phyloP scores from a whole-genome alignment of 2,113 vertebrate genomes.

The Campylorhamphus procurvoides region DNA sequence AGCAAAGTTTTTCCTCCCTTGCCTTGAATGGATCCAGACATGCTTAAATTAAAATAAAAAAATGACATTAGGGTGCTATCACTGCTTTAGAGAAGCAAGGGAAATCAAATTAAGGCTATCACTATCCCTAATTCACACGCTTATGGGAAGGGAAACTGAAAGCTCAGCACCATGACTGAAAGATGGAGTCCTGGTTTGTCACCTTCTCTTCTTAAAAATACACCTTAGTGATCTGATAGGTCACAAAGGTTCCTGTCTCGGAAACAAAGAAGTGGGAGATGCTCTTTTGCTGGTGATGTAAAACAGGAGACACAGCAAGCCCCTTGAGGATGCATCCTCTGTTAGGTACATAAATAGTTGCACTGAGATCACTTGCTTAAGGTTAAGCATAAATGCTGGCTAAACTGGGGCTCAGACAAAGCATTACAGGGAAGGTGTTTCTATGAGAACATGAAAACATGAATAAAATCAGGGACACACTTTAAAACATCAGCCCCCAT shows the following conservation, averaged over 20 bases:
- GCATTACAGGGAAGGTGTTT: not conserved
- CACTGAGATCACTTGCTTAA: not conserved
- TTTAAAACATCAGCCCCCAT: not conserved
- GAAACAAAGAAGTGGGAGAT: not conserved
- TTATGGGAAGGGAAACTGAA: constrained; percentile 46
- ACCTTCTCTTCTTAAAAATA: constrained; percentile 22
- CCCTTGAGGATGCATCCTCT: not conserved
- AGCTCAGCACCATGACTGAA: constrained; percentile 31
- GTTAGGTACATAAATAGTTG: not conserved
- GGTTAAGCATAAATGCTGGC: not conserved
- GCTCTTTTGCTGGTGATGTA: not conserved
- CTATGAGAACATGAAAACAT: not conserved
- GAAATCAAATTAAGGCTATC: constrained; percentile 32
- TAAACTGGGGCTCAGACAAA: not conserved
- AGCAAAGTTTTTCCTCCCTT: not conserved
- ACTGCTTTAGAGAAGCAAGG: constrained; percentile 58
- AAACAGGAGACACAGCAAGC: not conserved
- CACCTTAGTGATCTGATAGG: not conserved
- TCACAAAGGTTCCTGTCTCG: not conserved
- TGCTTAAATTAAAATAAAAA: constrained; percentile 39
- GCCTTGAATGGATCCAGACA: not conserved
- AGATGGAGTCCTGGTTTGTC: constrained; percentile 15
- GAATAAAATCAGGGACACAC: not conserved
- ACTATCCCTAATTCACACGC: not conserved
- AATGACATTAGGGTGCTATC: constrained; percentile 31